Conservation (phyloP, 2,888 invertebrate species). For the Pachymerium ferrugineum region DNA sequence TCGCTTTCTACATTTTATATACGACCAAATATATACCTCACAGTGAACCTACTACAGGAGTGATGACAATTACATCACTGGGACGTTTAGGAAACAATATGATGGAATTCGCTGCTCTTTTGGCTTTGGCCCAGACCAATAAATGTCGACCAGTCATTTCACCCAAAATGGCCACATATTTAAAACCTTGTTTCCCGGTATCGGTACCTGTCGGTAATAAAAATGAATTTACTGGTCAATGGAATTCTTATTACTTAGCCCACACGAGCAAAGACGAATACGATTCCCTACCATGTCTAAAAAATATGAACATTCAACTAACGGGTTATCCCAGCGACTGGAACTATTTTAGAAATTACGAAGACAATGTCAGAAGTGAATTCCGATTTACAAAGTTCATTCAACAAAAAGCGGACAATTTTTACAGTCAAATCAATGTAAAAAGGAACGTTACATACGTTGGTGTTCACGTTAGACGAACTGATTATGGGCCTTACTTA, state of each 20-base stretch:
- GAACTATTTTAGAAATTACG: slow-evolving; percentile 33
- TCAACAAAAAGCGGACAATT: background rate
- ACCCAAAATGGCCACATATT: background rate
- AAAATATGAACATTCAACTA: slow-evolving; percentile 6
- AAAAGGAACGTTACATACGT: slow-evolving; percentile 25
- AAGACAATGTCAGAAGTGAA: slow-evolving; percentile 30
- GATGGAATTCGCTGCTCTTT: slow-evolving; percentile 36
- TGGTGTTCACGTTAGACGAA: slow-evolving; percentile 37
- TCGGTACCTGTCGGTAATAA: background rate
- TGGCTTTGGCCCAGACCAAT: slow-evolving; percentile 20
- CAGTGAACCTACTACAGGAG: too few relatives aligned
- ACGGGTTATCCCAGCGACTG: slow-evolving; percentile 34
- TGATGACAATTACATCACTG: background rate
- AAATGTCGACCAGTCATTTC: background rate
- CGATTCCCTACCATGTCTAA: background rate
- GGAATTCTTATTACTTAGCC: background rate
- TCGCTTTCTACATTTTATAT: too few relatives aligned
- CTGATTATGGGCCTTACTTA: slow-evolving; percentile 34
- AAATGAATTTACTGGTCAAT: background rate
- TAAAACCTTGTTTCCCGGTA: background rate
- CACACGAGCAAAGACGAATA: too few relatives aligned
- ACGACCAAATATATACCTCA: too few relatives aligned
- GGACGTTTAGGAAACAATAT: slow-evolving; percentile 37
- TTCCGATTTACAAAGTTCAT: slow-evolving; percentile 33
- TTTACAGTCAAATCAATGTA: background rate